A percentile compares a stretch with the other conserved stretches of the same genome.
Evolutionary conservation across 2,797 vertebrate genomes (phyloP).

Genomic region (Centropyge bicolor): DNA sequence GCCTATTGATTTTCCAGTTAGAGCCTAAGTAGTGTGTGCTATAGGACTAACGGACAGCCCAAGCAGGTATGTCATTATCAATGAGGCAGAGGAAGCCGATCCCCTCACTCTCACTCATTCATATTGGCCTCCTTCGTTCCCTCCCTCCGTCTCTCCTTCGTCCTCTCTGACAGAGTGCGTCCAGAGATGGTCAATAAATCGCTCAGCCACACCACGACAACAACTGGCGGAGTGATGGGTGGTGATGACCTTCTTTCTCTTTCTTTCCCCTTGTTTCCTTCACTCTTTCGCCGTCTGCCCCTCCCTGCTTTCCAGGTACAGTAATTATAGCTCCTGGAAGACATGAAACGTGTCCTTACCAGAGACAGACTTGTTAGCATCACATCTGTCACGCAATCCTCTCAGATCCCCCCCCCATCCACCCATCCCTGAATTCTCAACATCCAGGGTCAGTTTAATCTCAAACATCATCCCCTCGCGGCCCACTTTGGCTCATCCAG

Average conservation of each 20-base stretch:
- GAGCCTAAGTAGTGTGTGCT: constrained; percentile 97
- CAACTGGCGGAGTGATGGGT: constrained; percentile 75
- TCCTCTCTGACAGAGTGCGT: constrained; percentile 90
- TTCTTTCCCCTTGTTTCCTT: constrained; percentile 39
- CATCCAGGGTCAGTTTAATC: constrained; percentile 46
- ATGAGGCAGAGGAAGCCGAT: constrained; percentile 93
- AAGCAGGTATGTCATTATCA: constrained; percentile 99
- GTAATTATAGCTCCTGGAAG: constrained; percentile 69
- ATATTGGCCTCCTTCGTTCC: constrained; percentile 84
- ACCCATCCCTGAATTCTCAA: constrained; percentile 10
- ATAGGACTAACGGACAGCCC: constrained; percentile 95
- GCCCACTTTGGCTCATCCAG: constrained; percentile 54
- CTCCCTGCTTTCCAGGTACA: constrained; percentile 41
- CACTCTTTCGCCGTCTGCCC: constrained; percentile 11
- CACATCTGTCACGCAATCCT: constrained; percentile 18
- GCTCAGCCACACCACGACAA: constrained; percentile 88
- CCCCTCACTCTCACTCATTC: constrained; percentile 88
- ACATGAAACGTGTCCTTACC: constrained; percentile 58
- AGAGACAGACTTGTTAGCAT: constrained; percentile 54
- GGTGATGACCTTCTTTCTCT: constrained; percentile 68
- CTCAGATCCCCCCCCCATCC: constrained; percentile 1
- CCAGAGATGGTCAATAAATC: constrained; percentile 93
- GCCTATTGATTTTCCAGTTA: constrained; percentile 99
- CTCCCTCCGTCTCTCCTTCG: constrained; percentile 60
- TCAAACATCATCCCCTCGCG: constrained; percentile 37